Conservation (phyloP, 2,888 invertebrate genomes). For the Sinelater perroti region DNA sequence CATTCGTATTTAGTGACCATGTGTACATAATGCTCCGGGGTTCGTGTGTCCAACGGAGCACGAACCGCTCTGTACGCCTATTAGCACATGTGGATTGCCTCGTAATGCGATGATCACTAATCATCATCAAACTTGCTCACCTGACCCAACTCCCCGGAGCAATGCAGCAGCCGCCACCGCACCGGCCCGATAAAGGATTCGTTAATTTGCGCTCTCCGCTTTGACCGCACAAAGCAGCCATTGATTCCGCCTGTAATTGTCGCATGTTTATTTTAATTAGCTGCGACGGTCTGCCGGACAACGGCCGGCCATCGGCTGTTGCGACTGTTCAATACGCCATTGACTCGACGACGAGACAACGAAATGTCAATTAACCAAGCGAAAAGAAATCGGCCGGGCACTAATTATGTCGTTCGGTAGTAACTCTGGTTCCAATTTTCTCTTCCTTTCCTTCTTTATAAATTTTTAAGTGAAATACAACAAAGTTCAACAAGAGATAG, state of each 20-base stretch:
- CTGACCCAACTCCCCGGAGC: constrained; percentile 48
- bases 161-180: too few relatives aligned
- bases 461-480: too few relatives aligned
- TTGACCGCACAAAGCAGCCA: constrained; percentile 36
- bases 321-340: too few relatives aligned
- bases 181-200: constrained; percentile 45
- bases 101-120: constrained; percentile 51
- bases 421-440: too few relatives aligned
- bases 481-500: too few relatives aligned
- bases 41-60: constrained; percentile 35
- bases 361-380: too few relatives aligned
- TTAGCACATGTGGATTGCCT: constrained; percentile 52
- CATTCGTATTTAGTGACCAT: constrained; percentile 46
- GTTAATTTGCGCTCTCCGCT: constrained; percentile 51
- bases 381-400: too few relatives aligned
- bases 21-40: constrained; percentile 35
- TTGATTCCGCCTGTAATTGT: constrained; percentile 22
- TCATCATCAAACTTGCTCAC: constrained; percentile 50
- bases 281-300: constrained; percentile 6
- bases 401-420: too few relatives aligned
- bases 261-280: constrained; percentile 22
- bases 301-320: too few relatives aligned
- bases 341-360: too few relatives aligned
- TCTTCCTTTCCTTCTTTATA: too few relatives aligned
- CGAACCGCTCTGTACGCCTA: constrained; percentile 46